Evolutionary conservation across 2,113 vertebrate species (phyloP).

Genomic region (Gallinago paraguaiae): DNA sequence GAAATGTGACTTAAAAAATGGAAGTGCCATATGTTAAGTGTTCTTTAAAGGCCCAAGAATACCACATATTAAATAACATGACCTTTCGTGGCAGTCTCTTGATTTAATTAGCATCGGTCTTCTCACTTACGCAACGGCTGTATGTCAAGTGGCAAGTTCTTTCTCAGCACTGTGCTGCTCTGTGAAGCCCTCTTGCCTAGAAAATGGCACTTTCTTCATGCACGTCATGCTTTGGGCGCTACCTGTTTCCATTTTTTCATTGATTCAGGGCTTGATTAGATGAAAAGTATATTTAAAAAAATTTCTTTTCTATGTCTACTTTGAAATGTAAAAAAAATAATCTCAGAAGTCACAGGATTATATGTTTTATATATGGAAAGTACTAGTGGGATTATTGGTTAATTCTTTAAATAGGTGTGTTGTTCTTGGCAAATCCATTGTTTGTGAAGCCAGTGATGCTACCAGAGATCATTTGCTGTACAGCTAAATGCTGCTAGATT

Average conservation of each 20-base stretch:
- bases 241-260: neutral
- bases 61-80: neutral
- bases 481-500: neutral
- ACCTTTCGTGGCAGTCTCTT: slow-evolving; percentile 25
- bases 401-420: neutral
- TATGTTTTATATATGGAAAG: neutral
- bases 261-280: neutral
- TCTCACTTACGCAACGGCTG: neutral
- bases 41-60: slow-evolving; percentile 13
- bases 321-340: neutral
- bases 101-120: neutral
- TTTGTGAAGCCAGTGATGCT: neutral
- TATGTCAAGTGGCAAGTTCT: slow-evolving; percentile 27
- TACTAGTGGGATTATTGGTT: neutral
- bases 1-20: neutral
- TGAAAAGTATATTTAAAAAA: neutral
- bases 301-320: neutral
- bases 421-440: neutral
- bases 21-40: neutral
- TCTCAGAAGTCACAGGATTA: neutral
- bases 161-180: neutral
- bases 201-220: neutral
- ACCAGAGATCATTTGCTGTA: neutral
- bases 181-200: neutral
- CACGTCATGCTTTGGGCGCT: accelerated